Conservation (phyloP, 2,113 vertebrate genomes). For the Tautogolabrus adspersus region DNA sequence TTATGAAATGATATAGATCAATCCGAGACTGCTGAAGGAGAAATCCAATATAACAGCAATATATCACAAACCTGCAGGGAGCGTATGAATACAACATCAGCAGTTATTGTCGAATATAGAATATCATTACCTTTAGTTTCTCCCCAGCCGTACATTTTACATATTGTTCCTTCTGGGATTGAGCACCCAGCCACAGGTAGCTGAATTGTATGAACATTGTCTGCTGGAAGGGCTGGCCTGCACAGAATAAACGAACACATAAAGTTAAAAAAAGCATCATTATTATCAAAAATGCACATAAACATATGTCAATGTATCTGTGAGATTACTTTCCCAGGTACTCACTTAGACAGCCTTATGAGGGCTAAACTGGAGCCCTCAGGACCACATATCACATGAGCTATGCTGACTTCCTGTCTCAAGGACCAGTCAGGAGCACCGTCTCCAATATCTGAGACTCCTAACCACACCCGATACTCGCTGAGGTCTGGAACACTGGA, state of each 20-base stretch:
- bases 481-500: conserved; percentile 91
- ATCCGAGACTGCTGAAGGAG: conserved; percentile 4
- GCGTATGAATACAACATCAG: neutral
- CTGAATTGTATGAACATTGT: conserved; percentile 90
- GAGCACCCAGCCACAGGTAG: conserved; percentile 92
- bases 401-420: conserved; percentile 91
- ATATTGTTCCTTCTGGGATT: conserved; percentile 91
- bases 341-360: conserved; percentile 91
- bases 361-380: conserved; percentile 93
- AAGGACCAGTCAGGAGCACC: conserved; percentile 83
- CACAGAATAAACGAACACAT: conserved; percentile 51
- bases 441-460: conserved; percentile 89
- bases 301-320: conserved; percentile 11
- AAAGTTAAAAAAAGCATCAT: conserved; percentile 9
- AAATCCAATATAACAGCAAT: conserved; percentile 25
- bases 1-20: neutral
- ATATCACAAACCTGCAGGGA: conserved; percentile 4
- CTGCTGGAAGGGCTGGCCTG: conserved; percentile 89
- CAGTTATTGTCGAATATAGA: conserved; percentile 7
- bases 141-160: conserved; percentile 97
- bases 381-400: conserved; percentile 93
- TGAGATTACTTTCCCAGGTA: conserved; percentile 27
- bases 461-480: conserved; percentile 94
- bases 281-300: conserved; percentile 5
- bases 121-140: conserved; percentile 92